Evolutionary conservation across 2,888 invertebrate species (phyloP).

Genomic region (Ectemnius continuus): DNA sequence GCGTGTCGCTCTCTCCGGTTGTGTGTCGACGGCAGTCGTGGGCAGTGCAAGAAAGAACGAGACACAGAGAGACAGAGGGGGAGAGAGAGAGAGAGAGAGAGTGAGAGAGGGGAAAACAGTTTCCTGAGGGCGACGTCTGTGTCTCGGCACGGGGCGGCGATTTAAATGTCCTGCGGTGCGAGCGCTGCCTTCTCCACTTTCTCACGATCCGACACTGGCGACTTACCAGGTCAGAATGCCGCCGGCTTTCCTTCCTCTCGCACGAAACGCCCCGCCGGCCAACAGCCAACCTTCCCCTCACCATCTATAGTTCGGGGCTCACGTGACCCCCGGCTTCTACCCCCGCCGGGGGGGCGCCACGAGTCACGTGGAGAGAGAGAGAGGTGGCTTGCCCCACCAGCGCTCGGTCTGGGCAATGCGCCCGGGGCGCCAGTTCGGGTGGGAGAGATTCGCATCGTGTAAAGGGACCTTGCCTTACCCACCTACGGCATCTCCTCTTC

Average conservation of each 20-base stretch:
- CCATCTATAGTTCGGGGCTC: slow-evolving; percentile 19
- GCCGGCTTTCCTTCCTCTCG: slow-evolving; percentile 33
- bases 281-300: no score
- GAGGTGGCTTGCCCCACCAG: not conserved
- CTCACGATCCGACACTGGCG: slow-evolving; percentile 75
- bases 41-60: no score
- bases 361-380: no score
- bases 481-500: no score
- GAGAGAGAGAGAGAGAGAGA: not conserved
- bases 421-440: slow-evolving; percentile 61
- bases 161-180: slow-evolving; percentile 60
- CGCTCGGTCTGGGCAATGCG: no score
- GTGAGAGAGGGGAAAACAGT: slow-evolving; percentile 22
- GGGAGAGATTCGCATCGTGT: slow-evolving; percentile 70
- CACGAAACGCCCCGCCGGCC: no score
- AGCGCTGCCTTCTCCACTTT: slow-evolving; percentile 42
- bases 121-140: slow-evolving; percentile 27
- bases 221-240: slow-evolving; percentile 77
- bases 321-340: slow-evolving; percentile 48
- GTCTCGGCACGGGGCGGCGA: slow-evolving; percentile 26
- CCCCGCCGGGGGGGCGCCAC: slow-evolving; percentile 47
- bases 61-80: not conserved
- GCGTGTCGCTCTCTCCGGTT: slow-evolving; percentile 17
- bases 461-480: slow-evolving; percentile 45
- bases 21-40: no score